Percentiles rank a stretch among this genome's conserved stretches.
Conservation (phyloP, 2,888 invertebrate genomes). For the Nomada hirtipes region DNA sequence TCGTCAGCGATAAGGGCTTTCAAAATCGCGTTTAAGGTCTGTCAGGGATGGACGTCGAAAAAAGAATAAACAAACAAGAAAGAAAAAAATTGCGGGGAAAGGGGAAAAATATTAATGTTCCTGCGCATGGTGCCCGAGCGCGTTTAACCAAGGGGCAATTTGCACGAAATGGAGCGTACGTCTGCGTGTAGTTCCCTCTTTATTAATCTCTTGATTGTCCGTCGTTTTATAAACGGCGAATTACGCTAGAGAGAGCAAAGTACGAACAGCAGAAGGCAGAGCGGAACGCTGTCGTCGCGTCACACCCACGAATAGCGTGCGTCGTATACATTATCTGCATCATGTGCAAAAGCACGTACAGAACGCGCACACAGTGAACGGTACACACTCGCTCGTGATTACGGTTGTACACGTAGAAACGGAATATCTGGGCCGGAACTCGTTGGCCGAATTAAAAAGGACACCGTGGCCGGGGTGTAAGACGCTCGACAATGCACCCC, state of each 20-base stretch:
- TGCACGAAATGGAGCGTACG: slow-evolving; percentile 47
- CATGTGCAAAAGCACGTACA: slow-evolving; percentile 58
- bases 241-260: slow-evolving; percentile 45
- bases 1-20: slow-evolving; percentile 10
- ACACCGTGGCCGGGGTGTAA: slow-evolving; percentile 26
- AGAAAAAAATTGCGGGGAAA: not conserved
- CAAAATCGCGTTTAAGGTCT: slow-evolving; percentile 37
- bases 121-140: slow-evolving; percentile 3
- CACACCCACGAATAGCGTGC: slow-evolving; percentile 81
- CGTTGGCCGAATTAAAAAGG: slow-evolving; percentile 61
- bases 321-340: slow-evolving; percentile 71
- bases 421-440: slow-evolving; percentile 62
- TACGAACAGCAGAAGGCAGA: slow-evolving; percentile 45
- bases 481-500: not conserved
- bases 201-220: slow-evolving; percentile 67
- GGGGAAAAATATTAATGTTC: slow-evolving; percentile 14
- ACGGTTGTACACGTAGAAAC: slow-evolving; percentile 34
- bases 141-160: slow-evolving; percentile 47
- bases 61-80: not conserved
- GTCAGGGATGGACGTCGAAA: slow-evolving; percentile 18
- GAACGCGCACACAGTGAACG: slow-evolving; percentile 2
- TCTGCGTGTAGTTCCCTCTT: slow-evolving; percentile 45
- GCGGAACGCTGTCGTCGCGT: slow-evolving; percentile 61
- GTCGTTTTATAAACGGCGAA: slow-evolving; percentile 49
- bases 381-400: slow-evolving; percentile 35